Conservation (phyloP, 2,113 vertebrate species). For the Spilogale gracilis region DNA sequence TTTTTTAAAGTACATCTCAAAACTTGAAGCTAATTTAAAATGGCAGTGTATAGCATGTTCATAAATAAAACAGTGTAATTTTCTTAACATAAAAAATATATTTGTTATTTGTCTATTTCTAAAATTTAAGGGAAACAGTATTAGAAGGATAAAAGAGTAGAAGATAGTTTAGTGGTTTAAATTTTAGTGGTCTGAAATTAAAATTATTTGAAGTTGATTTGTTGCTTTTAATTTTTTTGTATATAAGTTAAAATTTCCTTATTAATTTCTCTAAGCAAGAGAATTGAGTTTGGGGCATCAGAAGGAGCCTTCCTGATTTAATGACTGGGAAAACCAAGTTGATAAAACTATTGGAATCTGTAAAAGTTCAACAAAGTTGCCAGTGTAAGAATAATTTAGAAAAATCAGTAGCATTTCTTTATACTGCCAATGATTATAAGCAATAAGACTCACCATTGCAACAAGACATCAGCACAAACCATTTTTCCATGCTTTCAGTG, state of each 20-base stretch:
- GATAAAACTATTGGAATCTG: neutral
- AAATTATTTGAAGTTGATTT: constrained; percentile 15
- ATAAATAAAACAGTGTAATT: constrained; percentile 39
- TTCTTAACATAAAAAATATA: constrained; percentile 38
- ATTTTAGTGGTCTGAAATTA: constrained; percentile 28
- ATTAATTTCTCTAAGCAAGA: constrained; percentile 17
- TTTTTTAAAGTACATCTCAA: constrained; percentile 27
- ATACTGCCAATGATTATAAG: neutral
- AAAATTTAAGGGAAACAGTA: constrained; percentile 22
- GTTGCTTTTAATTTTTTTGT: neutral
- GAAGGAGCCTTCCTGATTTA: constrained; percentile 24
- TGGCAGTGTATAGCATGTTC: neutral
- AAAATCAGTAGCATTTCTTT: neutral
- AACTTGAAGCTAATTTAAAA: constrained; percentile 28
- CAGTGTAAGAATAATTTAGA: neutral
- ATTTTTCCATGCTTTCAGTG: constrained; percentile 23
- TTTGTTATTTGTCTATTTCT: neutral
- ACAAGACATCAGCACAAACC: neutral
- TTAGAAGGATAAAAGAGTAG: constrained; percentile 22
- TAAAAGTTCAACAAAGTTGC: neutral
- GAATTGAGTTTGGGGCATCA: neutral
- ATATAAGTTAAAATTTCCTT: neutral
- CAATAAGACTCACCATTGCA: neutral
- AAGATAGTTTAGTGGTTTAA: neutral
- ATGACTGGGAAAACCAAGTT: neutral